These are phyloP conservation scores for Sebastes glaucus DNA, from an alignment of 2,797 vertebrate genomes.

Conservation along the genomic window DNA sequence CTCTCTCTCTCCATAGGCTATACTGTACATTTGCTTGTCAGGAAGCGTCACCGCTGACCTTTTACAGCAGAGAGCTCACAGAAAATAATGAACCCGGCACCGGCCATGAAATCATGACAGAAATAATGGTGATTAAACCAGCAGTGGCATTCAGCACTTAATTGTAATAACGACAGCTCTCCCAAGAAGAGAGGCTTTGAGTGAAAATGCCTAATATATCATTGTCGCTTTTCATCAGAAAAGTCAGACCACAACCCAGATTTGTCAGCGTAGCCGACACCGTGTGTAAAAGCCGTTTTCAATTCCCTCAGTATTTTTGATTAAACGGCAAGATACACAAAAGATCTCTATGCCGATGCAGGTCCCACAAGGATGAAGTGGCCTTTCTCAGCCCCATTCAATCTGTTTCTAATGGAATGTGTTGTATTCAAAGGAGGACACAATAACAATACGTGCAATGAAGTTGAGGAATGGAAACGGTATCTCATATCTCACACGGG, in stretches of 20 bases:
- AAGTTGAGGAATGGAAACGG: slow-evolving; percentile 17
- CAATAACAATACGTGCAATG: slow-evolving; percentile 34
- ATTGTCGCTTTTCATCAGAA: not conserved
- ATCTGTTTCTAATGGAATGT: slow-evolving; percentile 53
- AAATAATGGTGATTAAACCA: slow-evolving; percentile 61
- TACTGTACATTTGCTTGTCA: slow-evolving; percentile 40
- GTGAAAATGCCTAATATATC: not conserved
- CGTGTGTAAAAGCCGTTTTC: slow-evolving; percentile 1
- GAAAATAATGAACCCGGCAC: slow-evolving; percentile 67
- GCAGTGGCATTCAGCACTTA: slow-evolving; percentile 32
- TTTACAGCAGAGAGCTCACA: slow-evolving; percentile 46
- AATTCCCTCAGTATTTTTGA: slow-evolving; percentile 44
- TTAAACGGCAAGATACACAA: slow-evolving; percentile 35
- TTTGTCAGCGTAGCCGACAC: not conserved
- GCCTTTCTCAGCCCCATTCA: slow-evolving; percentile 58
- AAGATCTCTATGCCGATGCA: slow-evolving; percentile 29
- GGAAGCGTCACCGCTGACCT: slow-evolving; percentile 67
- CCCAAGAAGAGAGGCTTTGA: not conserved
- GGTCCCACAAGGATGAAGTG: slow-evolving; percentile 45
- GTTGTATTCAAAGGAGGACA: slow-evolving; percentile 56
- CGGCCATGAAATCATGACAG: slow-evolving; percentile 32
- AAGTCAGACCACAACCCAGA: not conserved
- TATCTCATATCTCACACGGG: slow-evolving; percentile 35
- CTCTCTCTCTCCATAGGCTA: not conserved
- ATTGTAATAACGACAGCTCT: slow-evolving; percentile 1